Evolutionary conservation across 1,140 invertebrate species (phyloP), one percentile per base, ranked within the genome.

Genomic region (Pararge aegeria): DNA sequence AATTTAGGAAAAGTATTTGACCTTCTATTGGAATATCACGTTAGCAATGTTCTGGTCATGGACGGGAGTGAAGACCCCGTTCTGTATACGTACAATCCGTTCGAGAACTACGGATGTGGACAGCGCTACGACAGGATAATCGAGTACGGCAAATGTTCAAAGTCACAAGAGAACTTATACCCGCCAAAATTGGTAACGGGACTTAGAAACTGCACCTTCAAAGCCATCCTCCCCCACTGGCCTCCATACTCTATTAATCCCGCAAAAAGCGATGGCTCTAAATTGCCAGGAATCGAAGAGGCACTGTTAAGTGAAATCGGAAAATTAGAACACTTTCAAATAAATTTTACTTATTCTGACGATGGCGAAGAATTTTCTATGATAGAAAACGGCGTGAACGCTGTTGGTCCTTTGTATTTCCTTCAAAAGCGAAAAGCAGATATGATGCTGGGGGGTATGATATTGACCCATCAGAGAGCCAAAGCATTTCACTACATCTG

Each of bases 61-160:
- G 66, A 75, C 27, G 59, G 48, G 6, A 58, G 54, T 1, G 34
- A 19, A 5, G 53, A 75, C 15, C 57, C 63, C 2, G 13, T 70
- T 1, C 13, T 81, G 10, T 80, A 72, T 20, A 72, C 73, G 0
- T 84, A 80, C 16, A 76, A 84, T 59, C 72, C 78, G 7, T 82
- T 70, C 19, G 74, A 78, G 12, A 73, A 82, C 34, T 75, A 70
- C 18, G 66, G 64, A 4, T 84, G 81, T 13, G 73, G 70, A 7
- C 48, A 61, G 40, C 56, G 56, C 16, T 76, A 67, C 44, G 51
- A 71, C 5, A 53, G 51, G 24, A 55, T 75, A 5, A 68, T 70
- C 18, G 50, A 59, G 37, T 54, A 57, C 5, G 72, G 72, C 15
- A 67, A 64, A 55, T 75, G 72, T 50, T 34, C 46, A 38, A 12